Conservation (phyloP, 2,113 vertebrate genomes). For the Taxidea taxus region DNA sequence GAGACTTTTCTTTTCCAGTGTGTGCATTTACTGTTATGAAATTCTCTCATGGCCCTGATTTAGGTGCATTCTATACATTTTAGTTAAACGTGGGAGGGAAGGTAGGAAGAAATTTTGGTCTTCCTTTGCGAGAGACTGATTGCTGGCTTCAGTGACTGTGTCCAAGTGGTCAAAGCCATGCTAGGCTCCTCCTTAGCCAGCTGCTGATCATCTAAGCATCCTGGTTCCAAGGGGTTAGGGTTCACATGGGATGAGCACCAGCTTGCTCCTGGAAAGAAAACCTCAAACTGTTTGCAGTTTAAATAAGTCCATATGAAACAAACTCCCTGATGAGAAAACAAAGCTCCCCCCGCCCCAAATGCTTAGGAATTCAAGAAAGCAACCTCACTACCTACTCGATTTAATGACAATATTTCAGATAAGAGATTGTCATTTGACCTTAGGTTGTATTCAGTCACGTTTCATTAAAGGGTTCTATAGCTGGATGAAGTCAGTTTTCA, state of each 20-base stretch:
- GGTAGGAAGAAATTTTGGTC: background rate
- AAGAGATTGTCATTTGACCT: background rate
- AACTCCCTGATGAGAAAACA: background rate
- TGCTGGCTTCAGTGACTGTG: background rate
- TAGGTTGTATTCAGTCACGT: background rate
- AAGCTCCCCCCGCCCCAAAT: background rate
- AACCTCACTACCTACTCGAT: background rate
- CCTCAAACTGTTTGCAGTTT: background rate
- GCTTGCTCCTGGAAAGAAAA: background rate
- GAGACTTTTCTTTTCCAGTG: background rate
- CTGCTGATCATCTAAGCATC: background rate
- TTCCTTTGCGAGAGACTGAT: background rate
- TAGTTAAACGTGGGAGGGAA: background rate
- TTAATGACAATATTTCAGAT: background rate
- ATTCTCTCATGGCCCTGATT: rapidly evolving
- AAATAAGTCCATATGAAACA: background rate
- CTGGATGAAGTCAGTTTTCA: background rate
- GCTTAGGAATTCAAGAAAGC: background rate
- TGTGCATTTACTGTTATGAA: background rate
- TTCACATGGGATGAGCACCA: rapidly evolving
- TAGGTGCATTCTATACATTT: background rate
- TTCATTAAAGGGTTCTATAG: background rate
- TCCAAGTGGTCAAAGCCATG: rapidly evolving
- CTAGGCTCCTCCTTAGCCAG: too few relatives aligned
- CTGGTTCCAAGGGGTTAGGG: rapidly evolving